Base-by-base conservation (phyloP, 92 coral and sea anemone species). In the Phenganax marumi region DNA sequence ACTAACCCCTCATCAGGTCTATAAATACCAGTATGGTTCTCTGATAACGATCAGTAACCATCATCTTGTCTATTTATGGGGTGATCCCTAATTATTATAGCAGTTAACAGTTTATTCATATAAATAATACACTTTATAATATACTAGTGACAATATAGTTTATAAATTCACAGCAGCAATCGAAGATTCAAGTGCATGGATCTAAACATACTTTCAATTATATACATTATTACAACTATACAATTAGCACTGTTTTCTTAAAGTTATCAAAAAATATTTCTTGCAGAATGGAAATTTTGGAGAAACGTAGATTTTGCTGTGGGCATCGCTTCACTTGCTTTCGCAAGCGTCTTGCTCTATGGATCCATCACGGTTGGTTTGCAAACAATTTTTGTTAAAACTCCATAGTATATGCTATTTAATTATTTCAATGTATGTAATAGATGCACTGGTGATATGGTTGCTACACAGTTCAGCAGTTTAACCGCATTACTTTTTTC, bases 271-370 rank as follows among this genome's bases (percentile, higher is more conserved):
- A n/a, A 19, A 52, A 2, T 52, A 3, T 61, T 56, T 55, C 54
- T 14, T 75, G 39, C 23, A 76, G 81, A 76, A 25, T 76, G 81
- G 81, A 19, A 56, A 56, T 25, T 76, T 33, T 76, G 81, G 81
- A 76, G 81, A 76, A 76, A 76, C 39, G 0, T 56, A 12, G 81
- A 76, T 51, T 76, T 76, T 54, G 47, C 68, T 54, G 68, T 76
- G 17, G 12, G 52, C 39, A 68, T 76, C 8, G 69, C 54, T 8
- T 76, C 81, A 12, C 50, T 76, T 16, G 49, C 65, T 10, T 76
- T 76, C 54, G 81, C 68, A n/a, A 54, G 81, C n/a, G 49, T 26
- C 19, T 76, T 76, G 68, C 48, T 76, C 0, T 76, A 76, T 56
- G 81, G 81, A 8, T 76, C 81, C 0, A 76, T 76, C 23, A 13